Base-by-base conservation (phyloP, 2,888 invertebrate species). In the Noctua fimbriata region DNA sequence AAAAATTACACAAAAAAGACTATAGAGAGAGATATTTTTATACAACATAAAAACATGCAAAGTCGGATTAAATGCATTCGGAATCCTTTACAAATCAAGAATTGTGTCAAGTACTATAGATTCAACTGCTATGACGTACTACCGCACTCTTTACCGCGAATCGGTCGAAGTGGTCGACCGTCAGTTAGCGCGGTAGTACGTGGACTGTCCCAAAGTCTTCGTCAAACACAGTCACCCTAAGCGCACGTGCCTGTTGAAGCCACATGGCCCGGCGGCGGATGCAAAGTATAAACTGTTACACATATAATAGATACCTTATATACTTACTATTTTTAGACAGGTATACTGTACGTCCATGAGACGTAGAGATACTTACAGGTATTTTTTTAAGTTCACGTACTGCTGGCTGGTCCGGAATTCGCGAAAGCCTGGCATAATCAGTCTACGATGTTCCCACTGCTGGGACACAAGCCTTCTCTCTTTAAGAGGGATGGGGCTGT, bases 241-340 rank as follows among this genome's bases (percentile, higher is more conserved):
- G 10, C 69, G 85, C 89, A 88, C 88, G 88, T 88, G 87, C 66
- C 36, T 0, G 21, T 0, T 4, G 6, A 36, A 3, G 14, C 83
- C 90, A 89, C 89, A 89, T 89, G 90, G 90, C 89, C 88, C 76
- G 9, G 3, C 67, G 69, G 70, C 86, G 89, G 87, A 86, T 84
- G 73, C 69, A 9, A 12, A 60, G 32, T 70, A 73, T 89, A 88
- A 89, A 88, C 76, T 82, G 69, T 55, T 77, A 58, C 71, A 66
- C 41, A 52, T 72, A 63, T 24, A 81, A 69, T 67, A 66, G 0
- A 74, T 41, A 83, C 63, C 60, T 86, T 79, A 76, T 36, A 16
- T 58, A 70, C 69, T 76, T 71, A 70, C 69, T 65, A 60, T 81
- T 67, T 67, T 44, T 67, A 67, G 44, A 44, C n/a, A 67, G 67